Conservation (phyloP, 2,888 invertebrate species). For the Acleris literana region DNA sequence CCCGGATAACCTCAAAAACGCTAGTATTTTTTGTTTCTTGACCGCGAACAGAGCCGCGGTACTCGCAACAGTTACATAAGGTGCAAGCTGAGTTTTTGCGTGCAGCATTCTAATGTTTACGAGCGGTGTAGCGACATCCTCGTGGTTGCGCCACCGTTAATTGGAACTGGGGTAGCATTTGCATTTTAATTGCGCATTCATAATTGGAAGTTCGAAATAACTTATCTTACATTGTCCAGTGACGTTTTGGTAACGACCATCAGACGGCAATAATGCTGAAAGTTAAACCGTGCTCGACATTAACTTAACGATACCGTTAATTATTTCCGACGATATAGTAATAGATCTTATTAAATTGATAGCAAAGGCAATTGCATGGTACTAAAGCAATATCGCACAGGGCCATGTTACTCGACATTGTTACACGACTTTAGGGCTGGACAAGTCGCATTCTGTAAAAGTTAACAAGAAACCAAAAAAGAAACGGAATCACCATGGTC, state of each 20-base stretch:
- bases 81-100: slow-evolving; percentile 34
- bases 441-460: too few relatives aligned
- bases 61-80: slow-evolving; percentile 37
- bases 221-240: slow-evolving; percentile 1
- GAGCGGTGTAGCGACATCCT: slow-evolving; percentile 29
- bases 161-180: slow-evolving; percentile 36
- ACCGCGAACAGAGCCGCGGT: slow-evolving; percentile 8
- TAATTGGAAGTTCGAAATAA: slow-evolving; percentile 9
- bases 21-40: slow-evolving; percentile 12
- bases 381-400: too few relatives aligned
- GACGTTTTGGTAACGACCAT: background rate
- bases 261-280: background rate
- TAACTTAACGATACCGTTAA: too few relatives aligned
- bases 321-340: too few relatives aligned
- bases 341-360: too few relatives aligned
- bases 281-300: background rate
- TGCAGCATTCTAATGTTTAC: slow-evolving; percentile 33
- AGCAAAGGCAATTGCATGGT: too few relatives aligned
- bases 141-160: slow-evolving; percentile 27
- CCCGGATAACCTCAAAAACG: background rate
- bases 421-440: too few relatives aligned
- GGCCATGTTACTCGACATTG: too few relatives aligned
- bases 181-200: slow-evolving; percentile 30
- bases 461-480: too few relatives aligned
- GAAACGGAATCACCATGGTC: too few relatives aligned